Evolutionary conservation across 2,797 vertebrate genomes (phyloP).

Genomic region (Sebastes itinus): DNA sequence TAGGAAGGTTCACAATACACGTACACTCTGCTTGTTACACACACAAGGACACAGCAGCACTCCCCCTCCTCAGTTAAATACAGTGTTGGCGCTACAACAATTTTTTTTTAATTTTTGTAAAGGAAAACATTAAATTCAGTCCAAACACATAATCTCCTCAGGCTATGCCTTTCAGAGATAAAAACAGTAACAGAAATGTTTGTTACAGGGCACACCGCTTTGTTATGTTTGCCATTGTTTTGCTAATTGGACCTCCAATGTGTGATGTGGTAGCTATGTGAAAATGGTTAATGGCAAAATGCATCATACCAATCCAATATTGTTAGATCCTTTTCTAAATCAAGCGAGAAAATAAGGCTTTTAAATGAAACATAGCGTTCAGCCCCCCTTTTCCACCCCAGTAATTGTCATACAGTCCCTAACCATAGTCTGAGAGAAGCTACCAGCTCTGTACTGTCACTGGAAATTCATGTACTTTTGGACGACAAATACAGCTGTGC

Average conservation of each 20-base stretch:
- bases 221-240: too few relatives aligned
- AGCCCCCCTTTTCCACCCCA: neutral
- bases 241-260: neutral
- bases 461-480: slow-evolving; percentile 24
- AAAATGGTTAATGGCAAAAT: neutral
- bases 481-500: slow-evolving; percentile 29
- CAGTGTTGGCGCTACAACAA: too few relatives aligned
- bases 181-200: too few relatives aligned
- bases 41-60: too few relatives aligned
- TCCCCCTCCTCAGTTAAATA: too few relatives aligned
- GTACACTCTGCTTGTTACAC: too few relatives aligned
- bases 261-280: neutral
- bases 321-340: neutral
- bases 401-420: neutral
- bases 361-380: neutral
- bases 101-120: too few relatives aligned
- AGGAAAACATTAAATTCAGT: too few relatives aligned
- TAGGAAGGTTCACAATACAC: too few relatives aligned
- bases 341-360: neutral
- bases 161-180: too few relatives aligned
- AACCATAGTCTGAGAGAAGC: neutral
- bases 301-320: neutral
- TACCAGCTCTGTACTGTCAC: neutral
- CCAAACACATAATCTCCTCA: too few relatives aligned
- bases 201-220: too few relatives aligned